Base-by-base conservation (phyloP, 2,113 vertebrate genomes). In the Marcusenius ussheri region DNA sequence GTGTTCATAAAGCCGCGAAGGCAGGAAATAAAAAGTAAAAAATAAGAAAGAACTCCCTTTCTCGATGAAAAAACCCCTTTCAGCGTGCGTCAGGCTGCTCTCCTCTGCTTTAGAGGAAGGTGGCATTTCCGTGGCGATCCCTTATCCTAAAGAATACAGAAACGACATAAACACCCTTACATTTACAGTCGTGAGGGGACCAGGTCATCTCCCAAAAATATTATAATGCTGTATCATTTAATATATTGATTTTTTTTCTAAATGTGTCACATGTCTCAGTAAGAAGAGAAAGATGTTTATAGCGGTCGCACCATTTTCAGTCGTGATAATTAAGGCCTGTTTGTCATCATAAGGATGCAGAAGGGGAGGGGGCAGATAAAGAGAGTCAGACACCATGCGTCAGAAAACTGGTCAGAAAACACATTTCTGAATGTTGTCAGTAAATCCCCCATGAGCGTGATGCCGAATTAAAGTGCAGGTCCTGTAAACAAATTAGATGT, bases 401-500 rank as follows among this genome's bases (percentile, higher is more conserved):
- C 46, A 88, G 86, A 89, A 49, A 74, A 83, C 56, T 51, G 39
- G 88, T 91, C 56, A 45, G 80, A 90, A 92, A 88, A 92, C 89
- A 70, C 58, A 45, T 24, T 51, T 35, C 46, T 66, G 56, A 87
- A 35, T 87, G 83, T 70, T 47, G 56, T 49, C 88, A 87, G 90
- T 88, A 84, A 58, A 83, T 47, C 42, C 1, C 5, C 15, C n/a
- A 50, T 90, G n/a, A 5, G n/a, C 39, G 19, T 47, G 39, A 51
- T 13, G 51, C 83, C 0, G 91, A 88, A 92, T 50, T 90, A n/a
- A 90, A 93, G 94, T 85, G 93, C 91, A 91, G 35, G 85, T 53
- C 17, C 92, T 92, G 90, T 94, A 96, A 95, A 95, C 93, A 95
- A 93, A 92, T 94, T 90, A 93, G 92, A 94, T 91, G 0, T 92